Base-by-base conservation (phyloP, 2,888 invertebrate genomes). In the Sesia apiformis region DNA sequence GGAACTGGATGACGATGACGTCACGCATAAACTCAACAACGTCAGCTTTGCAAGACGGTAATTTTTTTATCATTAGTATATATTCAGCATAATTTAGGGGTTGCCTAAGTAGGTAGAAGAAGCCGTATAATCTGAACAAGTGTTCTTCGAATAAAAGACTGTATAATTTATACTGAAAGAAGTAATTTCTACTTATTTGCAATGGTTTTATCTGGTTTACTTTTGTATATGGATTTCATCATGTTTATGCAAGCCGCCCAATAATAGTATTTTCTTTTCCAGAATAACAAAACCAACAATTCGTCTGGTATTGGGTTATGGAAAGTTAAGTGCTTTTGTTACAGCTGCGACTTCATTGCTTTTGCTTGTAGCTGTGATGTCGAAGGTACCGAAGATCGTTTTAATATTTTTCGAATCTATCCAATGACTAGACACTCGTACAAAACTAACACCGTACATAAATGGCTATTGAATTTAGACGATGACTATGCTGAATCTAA, bases 251-350 rank as follows among this genome's bases (percentile, higher is more conserved):
- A 23, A 23, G 23, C 1, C 23, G 23, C 23, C 23, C 23, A 23
- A 23, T 23, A 23, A 23, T 23, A 23, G 23, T 23, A 23, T 23
- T 23, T 23, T 23, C 51, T 57, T 54, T 77, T 75, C 53, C 69
- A 88, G 88, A 58, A 81, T 88, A 59, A 85, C 85, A 3, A 89
- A 89, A 62, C 89, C 89, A 4, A 86, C 87, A 3, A 86, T 89
- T 57, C 83, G 85, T 38, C 72, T 89, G 4, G 76, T 87, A 40
- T 78, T 89, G 68, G 89, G 89, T 41, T 85, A 84, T 58, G 82
- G 87, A 4, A 87, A 81, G 59, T 66, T 87, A 39, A 87, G 88
- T 59, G 86, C 86, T 1, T 76, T 82, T 57, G 77, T 88, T 5
- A 88, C 89, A 4, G 82, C 85, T 4, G 63, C 63, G 5, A 74